These are phyloP conservation scores for Myotis vivesi DNA, from an alignment of 2,797 vertebrate species.

Conservation along the genomic window DNA sequence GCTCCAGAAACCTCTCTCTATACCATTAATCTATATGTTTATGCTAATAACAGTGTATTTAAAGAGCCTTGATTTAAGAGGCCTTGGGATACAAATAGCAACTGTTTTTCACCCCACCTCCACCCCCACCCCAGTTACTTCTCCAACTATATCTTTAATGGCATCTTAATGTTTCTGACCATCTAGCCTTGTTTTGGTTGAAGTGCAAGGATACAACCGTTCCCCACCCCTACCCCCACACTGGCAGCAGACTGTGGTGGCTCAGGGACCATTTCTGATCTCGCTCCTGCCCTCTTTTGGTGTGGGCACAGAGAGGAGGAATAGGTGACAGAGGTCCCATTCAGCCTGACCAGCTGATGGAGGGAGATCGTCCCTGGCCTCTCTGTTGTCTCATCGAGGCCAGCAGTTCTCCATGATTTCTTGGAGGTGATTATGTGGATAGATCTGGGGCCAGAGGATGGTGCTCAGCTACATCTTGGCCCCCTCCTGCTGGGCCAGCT, in stretches of 20 bases:
- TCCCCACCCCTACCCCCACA: not conserved
- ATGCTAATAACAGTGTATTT: not conserved
- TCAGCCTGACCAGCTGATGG: not conserved
- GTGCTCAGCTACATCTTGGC: not conserved
- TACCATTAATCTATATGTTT: not conserved
- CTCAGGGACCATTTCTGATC: not conserved
- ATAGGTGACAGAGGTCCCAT: not conserved
- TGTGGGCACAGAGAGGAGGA: not conserved
- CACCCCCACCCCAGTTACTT: not conserved
- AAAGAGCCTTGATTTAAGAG: not conserved
- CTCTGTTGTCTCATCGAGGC: not conserved
- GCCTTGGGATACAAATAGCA: not conserved
- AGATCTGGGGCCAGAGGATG: not conserved
- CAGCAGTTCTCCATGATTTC: not conserved
- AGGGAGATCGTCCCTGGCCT: not conserved
- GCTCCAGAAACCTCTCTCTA: not conserved
- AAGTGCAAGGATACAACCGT: not conserved
- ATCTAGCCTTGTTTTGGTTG: not conserved
- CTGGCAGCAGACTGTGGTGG: not conserved
- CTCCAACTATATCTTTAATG: not conserved
- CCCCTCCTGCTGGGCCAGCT: not conserved
- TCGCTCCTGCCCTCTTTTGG: not conserved
- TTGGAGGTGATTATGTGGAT: not conserved
- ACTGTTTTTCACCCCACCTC: not conserved
- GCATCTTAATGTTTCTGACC: not conserved